phyloP scores from a whole-genome alignment of 2,113 vertebrate genomes.

The Struthidea cinerea region DNA sequence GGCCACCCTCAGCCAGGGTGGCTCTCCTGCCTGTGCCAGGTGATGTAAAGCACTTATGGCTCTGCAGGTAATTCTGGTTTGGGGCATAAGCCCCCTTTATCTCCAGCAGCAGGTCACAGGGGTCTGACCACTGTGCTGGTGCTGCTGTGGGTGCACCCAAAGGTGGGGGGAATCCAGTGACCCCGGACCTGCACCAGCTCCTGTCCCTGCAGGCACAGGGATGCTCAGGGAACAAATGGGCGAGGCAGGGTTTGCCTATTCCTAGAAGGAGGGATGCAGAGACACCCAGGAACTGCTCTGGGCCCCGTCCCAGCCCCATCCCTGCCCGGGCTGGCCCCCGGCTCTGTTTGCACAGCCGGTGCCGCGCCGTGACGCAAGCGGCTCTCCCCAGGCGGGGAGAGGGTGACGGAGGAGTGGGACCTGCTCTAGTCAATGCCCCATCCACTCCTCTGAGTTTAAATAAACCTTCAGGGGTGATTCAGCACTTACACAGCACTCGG shows the following conservation, averaged over 20 bases:
- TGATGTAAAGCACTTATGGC: not conserved
- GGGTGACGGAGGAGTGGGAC: not conserved
- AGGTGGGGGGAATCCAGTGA: not conserved
- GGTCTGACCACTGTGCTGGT: not conserved
- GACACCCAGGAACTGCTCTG: not conserved
- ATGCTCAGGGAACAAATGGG: not conserved
- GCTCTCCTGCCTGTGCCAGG: fast-evolving
- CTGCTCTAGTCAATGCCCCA: not conserved
- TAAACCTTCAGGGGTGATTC: not conserved
- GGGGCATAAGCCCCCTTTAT: not conserved
- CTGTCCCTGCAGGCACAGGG: fast-evolving
- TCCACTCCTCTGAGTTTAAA: not conserved
- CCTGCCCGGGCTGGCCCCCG: not conserved
- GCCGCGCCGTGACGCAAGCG: not conserved
- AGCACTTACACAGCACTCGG: not conserved
- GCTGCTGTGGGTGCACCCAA: not conserved
- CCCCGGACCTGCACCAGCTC: not conserved
- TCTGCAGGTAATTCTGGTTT: not conserved
- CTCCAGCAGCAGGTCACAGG: not conserved
- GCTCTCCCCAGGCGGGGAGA: not conserved
- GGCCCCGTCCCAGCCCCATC: not conserved
- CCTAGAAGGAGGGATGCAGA: slow-evolving; percentile 21
- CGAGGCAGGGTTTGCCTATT: not conserved
- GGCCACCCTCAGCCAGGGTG: not conserved
- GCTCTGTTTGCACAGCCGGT: not conserved